phyloP scores from a whole-genome alignment of 2,888 invertebrate genomes.

The Limnephilus auricula region DNA sequence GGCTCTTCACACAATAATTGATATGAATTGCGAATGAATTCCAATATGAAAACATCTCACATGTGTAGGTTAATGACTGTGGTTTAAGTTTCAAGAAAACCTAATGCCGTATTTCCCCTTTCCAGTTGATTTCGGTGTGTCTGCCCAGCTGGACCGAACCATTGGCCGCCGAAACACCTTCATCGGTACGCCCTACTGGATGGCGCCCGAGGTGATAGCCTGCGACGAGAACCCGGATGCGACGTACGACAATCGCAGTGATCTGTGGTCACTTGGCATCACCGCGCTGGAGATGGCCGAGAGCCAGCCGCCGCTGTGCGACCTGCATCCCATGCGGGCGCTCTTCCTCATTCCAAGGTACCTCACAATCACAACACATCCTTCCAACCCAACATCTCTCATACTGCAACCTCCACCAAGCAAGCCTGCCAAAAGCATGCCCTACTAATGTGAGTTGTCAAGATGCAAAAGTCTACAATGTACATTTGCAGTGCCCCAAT shows the following conservation, averaged over 20 bases:
- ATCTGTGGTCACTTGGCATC: conserved; percentile 95
- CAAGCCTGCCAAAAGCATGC: background rate
- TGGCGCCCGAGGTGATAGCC: conserved; percentile 99
- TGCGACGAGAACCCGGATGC: conserved; percentile 99
- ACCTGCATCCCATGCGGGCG: conserved; percentile 99
- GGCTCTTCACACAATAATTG: background rate
- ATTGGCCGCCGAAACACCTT: conserved; percentile 99
- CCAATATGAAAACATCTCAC: too few species aligned
- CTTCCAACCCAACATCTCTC: background rate
- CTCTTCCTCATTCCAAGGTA: conserved; percentile 95
- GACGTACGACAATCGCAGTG: conserved; percentile 98
- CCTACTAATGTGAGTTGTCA: too few species aligned
- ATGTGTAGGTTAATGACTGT: background rate
- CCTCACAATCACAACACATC: background rate
- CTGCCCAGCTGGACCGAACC: conserved; percentile 98
- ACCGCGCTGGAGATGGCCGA: conserved; percentile 99
- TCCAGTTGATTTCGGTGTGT: conserved; percentile 98
- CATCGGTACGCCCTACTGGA: conserved; percentile 98
- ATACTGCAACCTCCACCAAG: background rate
- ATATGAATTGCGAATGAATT: too few species aligned
- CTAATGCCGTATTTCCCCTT: conserved; percentile 54
- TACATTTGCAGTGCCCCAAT: too few species aligned
- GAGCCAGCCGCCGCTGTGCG: conserved; percentile 98
- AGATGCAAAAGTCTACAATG: too few species aligned
- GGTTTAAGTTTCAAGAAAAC: background rate